Evolutionary conservation across 2,113 vertebrate genomes (phyloP).

Genomic region (Aramus guarauna): DNA sequence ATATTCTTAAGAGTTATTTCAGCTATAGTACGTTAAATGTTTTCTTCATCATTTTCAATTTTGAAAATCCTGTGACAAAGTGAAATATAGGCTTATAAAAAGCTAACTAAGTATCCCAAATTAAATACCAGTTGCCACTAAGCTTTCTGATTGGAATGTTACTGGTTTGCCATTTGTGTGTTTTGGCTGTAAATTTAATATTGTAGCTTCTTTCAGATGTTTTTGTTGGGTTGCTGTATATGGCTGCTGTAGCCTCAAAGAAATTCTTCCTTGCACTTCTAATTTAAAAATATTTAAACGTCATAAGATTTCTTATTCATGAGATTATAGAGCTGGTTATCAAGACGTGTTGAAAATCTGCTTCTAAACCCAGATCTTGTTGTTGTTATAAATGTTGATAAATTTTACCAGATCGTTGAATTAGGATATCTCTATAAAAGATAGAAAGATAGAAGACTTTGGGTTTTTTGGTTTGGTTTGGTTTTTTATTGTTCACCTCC

Average conservation of each 20-base stretch:
- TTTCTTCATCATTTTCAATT: not conserved
- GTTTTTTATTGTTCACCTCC: not conserved
- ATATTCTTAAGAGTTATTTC: not conserved
- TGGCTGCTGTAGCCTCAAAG: not conserved
- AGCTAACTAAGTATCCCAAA: not conserved
- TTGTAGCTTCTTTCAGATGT: not conserved
- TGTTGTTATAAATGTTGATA: not conserved
- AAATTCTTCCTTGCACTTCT: not conserved
- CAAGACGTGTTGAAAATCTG: not conserved
- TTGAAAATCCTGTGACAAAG: not conserved
- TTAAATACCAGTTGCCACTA: not conserved
- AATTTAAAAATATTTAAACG: not conserved
- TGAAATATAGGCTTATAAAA: not conserved
- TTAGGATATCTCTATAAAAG: not conserved
- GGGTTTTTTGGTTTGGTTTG: too few species aligned
- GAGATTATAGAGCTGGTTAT: not conserved
- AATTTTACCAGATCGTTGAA: not conserved
- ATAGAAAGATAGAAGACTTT: not conserved
- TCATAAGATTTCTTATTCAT: accelerated
- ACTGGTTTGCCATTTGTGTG: not conserved
- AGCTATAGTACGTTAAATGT: not conserved
- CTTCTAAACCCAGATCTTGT: not conserved
- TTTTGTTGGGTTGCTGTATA: not conserved
- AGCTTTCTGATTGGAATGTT: not conserved
- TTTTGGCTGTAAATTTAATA: not conserved